A percentile compares a stretch with the other conserved stretches of the same genome.
These are phyloP conservation scores for Philantomba maxwellii DNA, from an alignment of 2,113 vertebrate genomes.

Conservation along the genomic window DNA sequence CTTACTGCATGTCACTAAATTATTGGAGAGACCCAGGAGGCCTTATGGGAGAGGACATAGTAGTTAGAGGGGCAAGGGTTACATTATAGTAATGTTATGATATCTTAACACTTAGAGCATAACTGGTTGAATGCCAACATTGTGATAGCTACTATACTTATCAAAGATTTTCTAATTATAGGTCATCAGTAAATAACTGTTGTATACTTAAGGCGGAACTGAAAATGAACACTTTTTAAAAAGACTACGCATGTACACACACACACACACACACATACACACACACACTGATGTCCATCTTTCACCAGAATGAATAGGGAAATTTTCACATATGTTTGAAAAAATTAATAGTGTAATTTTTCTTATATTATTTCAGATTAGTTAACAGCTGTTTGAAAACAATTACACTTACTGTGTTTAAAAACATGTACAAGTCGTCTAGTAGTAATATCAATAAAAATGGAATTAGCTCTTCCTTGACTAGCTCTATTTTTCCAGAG, in stretches of 20 bases:
- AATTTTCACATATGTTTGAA: background rate
- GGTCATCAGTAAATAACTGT: background rate
- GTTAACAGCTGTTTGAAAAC: conserved; percentile 1
- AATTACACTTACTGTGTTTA: background rate
- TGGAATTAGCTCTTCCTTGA: conserved; percentile 24
- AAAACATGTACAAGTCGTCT: background rate
- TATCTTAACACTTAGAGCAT: conserved; percentile 6
- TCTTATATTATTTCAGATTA: conserved; percentile 23
- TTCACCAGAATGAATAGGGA: background rate
- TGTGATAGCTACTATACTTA: conserved; percentile 1
- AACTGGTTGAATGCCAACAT: background rate
- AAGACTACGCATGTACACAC: background rate
- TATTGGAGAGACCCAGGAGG: background rate
- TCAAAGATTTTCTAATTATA: background rate
- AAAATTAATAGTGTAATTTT: background rate
- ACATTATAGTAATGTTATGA: background rate
- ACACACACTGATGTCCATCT: background rate
- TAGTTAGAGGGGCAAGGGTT: background rate
- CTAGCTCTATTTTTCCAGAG: background rate
- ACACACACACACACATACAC: background rate
- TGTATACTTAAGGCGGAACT: background rate
- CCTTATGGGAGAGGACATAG: background rate
- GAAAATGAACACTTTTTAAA: background rate
- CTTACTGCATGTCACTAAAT: background rate
- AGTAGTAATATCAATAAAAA: conserved; percentile 34